Evolutionary conservation across 2,113 vertebrate genomes (phyloP), one percentile per base, ranked within the genome.

Genomic region (Pycnonotus jocosus): DNA sequence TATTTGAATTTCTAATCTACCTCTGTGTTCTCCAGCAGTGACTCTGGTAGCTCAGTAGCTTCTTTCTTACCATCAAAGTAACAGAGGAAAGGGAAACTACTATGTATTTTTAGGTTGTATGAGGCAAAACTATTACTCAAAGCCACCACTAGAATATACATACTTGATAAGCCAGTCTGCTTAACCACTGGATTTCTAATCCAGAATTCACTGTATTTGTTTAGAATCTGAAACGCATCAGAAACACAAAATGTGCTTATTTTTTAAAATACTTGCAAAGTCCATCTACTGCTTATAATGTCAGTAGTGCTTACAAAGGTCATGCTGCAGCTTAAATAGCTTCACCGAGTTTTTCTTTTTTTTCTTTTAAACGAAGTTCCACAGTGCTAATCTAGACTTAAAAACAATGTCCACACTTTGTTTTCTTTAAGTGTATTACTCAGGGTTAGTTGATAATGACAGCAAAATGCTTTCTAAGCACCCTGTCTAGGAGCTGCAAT

Each of bases 401-500:
- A 97, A 97, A 94, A 92, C 95, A 91, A 93, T 88, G 82, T 62
- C 86, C 37, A 78, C 87, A 56, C 71, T 91, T 93, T 92, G 89
- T 96, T 97, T 96, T 90, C 95, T 95, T 95, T 74, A 97, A 97
- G 95, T 97, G 96, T 96, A 70, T 87, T 95, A 76, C 69, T 91
- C 96, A 88, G 96, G 68, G 86, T 85, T 97, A 97, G 98, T 97
- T 97, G 96, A 96, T 64, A 81, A 96, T 96, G 95, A 97, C 97
- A 97, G 97, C 82, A 96, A 98, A 97, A 95, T 94, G 96, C 95
- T 97, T 97, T 98, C 97, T 94, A 97, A 97, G 96, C 88, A 97
- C 94, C 92, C 96, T 97, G 91, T 96, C 97, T 97, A 96, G 89
- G 93, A 94, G 96, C 95, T 97, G 91, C 92, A 92, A 97, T 98